Evolutionary conservation across 1,140 invertebrate species (phyloP), one percentile per base, ranked within the genome.

Genomic region (Drosophila tsacasi): DNA sequence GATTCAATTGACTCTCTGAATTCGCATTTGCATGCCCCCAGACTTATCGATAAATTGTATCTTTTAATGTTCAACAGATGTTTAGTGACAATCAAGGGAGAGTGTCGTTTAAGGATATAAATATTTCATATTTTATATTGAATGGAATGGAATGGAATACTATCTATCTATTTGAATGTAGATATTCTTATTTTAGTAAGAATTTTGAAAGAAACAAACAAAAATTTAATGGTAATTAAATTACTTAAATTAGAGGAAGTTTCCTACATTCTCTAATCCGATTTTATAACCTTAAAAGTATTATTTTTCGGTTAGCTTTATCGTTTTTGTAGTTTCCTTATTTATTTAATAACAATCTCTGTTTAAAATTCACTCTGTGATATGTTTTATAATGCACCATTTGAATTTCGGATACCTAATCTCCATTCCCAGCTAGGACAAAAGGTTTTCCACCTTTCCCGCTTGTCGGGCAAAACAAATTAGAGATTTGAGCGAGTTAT

Each of bases 401-500:
- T 23, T 37, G 39, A 44, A 17, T 40, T 49, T 57, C 30, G 25
- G 60, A 50, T 66, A 39, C 42, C 59, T 50, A 52, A 68, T 63
- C 63, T 27, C 47, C 47, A 63, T 72, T 80, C 44, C 39, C 39
- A 63, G 72, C 72, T 65, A 60, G 62, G 49, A 69, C 61, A 74
- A 87, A 81, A 71, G 81, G 81, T 81, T 87, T 87, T 89, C 83
- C 83, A 89, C 86, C 76, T 76, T 84, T 82, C 68, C 73, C 55
- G 73, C 79, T 83, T 87, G 87, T 81, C 66, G 81, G 73, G 68
- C 82, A 77, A 83, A 86, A 86, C 86, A 90, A 90, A 90, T 90
- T 91, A 90, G 86, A 91, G 86, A 90, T 91, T 90, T 91, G 63
- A 74, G 79, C 67, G 65, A 76, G 85, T 91, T 69, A 90, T 90